A percentile compares a stretch with the other conserved stretches of the same genome.
These are phyloP conservation scores for Semaprochilodus insignis DNA, from an alignment of 2,797 vertebrate species.

Conservation along the genomic window DNA sequence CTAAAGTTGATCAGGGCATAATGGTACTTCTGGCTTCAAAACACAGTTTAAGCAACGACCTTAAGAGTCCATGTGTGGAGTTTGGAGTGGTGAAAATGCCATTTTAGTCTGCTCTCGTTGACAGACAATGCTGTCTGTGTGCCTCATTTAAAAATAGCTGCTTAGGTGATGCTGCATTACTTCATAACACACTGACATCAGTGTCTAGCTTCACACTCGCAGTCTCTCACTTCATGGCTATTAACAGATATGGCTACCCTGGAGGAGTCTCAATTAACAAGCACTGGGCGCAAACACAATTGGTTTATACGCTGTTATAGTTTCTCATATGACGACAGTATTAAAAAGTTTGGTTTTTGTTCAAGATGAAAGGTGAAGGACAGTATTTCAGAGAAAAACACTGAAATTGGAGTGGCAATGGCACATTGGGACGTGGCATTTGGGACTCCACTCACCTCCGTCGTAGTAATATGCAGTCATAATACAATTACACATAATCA, in stretches of 20 bases:
- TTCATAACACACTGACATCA: conserved; percentile 44
- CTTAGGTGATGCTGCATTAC: conserved; percentile 34
- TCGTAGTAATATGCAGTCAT: neutral
- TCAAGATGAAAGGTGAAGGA: no score
- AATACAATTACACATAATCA: neutral
- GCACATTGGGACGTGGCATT: neutral
- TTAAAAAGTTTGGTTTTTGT: neutral
- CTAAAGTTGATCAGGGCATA: neutral
- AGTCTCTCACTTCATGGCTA: neutral
- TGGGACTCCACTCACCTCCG: neutral
- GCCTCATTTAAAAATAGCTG: conserved; percentile 31
- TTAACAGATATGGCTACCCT: conserved; percentile 11
- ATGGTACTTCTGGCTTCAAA: neutral
- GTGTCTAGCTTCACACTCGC: conserved; percentile 35
- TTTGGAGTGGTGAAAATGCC: conserved; percentile 18
- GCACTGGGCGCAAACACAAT: neutral
- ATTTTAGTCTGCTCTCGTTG: conserved; percentile 3
- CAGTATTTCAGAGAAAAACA: no score
- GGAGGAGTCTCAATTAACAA: conserved; percentile 12
- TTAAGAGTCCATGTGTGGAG: neutral
- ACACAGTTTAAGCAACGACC: neutral
- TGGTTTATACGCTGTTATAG: neutral
- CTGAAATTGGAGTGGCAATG: neutral
- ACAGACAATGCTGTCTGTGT: conserved; percentile 34
- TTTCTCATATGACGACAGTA: neutral